phyloP scores from a whole-genome alignment of 2,888 invertebrate genomes.

The Thelaira solivaga region DNA sequence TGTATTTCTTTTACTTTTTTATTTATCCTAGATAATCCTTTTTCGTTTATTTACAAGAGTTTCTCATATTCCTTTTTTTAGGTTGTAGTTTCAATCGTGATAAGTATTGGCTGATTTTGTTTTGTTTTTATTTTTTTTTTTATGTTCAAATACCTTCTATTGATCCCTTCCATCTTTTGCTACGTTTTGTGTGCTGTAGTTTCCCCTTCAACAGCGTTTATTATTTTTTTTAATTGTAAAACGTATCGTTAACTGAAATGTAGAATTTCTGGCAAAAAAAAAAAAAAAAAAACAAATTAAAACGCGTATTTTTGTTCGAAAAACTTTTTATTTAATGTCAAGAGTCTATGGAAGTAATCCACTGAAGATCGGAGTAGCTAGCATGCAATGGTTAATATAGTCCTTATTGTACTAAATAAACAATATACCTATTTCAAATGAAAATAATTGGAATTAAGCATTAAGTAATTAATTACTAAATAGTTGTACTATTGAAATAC shows the following conservation, averaged over 20 bases:
- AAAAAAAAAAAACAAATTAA: neutral
- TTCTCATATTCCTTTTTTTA: neutral
- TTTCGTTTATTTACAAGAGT: neutral
- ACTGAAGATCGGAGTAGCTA: too few relatives aligned
- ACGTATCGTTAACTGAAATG: constrained; percentile 2
- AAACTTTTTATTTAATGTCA: too few relatives aligned
- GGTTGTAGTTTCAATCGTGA: neutral
- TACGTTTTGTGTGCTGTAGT: constrained; percentile 7
- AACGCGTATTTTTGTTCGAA: too few relatives aligned
- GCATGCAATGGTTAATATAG: too few relatives aligned
- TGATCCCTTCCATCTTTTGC: constrained; percentile 59
- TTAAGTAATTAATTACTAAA: too few relatives aligned
- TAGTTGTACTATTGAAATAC: neutral
- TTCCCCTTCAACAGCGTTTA: neutral
- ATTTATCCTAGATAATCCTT: constrained; percentile 32
- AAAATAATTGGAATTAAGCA: too few relatives aligned
- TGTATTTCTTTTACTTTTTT: neutral
- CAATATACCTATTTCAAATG: too few relatives aligned
- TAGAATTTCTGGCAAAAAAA: too few relatives aligned
- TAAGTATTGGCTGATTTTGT: too few relatives aligned
- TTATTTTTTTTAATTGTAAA: neutral
- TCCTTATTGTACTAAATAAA: too few relatives aligned
- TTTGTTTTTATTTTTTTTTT: neutral
- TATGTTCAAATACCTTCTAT: constrained; percentile 27
- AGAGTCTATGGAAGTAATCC: too few relatives aligned